Evolutionary conservation across 2,113 vertebrate genomes (phyloP).

Genomic region (Austrofundulus limnaeus): DNA sequence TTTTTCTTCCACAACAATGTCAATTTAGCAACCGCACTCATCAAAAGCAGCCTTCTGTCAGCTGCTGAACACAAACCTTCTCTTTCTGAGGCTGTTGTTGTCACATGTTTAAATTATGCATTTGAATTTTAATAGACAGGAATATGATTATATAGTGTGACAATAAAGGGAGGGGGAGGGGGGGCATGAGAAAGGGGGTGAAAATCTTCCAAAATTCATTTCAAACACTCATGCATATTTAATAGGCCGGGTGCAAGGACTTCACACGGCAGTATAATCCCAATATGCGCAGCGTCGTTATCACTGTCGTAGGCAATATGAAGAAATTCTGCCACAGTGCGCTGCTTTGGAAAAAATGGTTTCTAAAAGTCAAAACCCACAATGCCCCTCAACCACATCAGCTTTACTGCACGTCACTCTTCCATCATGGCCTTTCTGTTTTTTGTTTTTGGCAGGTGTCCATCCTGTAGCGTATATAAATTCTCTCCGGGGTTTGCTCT

Average conservation of each 20-base stretch:
- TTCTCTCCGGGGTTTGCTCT: background rate
- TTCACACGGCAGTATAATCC: constrained; percentile 68
- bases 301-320: constrained; percentile 62
- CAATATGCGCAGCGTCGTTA: constrained; percentile 60
- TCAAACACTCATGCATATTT: constrained; percentile 77
- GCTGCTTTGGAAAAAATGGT: constrained; percentile 44
- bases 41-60: constrained; percentile 62
- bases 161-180: constrained; percentile 40
- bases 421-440: constrained; percentile 13
- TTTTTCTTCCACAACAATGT: constrained; percentile 41
- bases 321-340: constrained; percentile 55
- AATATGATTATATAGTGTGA: constrained; percentile 73
- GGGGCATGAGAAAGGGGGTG: background rate
- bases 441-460: constrained; percentile 20
- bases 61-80: constrained; percentile 55
- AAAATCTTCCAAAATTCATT: constrained; percentile 70
- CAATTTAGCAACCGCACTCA: constrained; percentile 61
- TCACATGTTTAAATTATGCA: constrained; percentile 72
- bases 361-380: constrained; percentile 45
- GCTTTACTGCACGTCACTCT: constrained; percentile 16
- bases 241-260: constrained; percentile 62
- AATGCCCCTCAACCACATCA: constrained; percentile 1
- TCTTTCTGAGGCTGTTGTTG: constrained; percentile 56
- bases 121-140: constrained; percentile 72
- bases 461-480: constrained; percentile 19